These are phyloP conservation scores for Syngnathoides biaculeatus DNA, from an alignment of 2,113 vertebrate genomes.

Conservation along the genomic window DNA sequence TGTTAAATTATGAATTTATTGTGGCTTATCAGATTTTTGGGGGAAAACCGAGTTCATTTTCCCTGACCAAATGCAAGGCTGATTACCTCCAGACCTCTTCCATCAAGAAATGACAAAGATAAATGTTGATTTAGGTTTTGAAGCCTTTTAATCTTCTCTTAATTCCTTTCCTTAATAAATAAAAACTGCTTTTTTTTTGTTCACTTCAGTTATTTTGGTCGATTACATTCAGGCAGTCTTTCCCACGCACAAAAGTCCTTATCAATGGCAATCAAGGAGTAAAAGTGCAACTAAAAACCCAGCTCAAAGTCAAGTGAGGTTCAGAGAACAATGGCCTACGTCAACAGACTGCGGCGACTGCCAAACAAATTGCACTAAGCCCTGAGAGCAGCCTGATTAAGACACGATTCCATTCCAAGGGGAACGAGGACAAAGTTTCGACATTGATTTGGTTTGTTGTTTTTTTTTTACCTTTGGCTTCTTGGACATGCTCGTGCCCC, in stretches of 20 bases:
- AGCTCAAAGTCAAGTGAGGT: background rate
- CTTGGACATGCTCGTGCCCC: conserved; percentile 66
- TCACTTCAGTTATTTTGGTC: background rate
- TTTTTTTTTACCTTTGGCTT: conserved; percentile 66
- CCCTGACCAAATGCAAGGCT: too few relatives aligned
- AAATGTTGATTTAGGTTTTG: too few relatives aligned
- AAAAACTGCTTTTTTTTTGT: too few relatives aligned
- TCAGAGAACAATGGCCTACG: background rate
- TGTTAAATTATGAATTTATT: too few relatives aligned
- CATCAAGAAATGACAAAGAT: too few relatives aligned
- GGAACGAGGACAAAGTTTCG: conserved; percentile 28
- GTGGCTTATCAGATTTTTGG: too few relatives aligned
- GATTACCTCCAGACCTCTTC: too few relatives aligned
- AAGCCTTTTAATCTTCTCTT: too few relatives aligned
- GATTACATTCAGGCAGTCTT: too few relatives aligned
- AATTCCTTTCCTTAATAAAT: too few relatives aligned
- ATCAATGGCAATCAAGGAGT: background rate
- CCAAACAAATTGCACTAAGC: background rate
- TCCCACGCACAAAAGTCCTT: background rate
- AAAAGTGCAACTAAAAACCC: background rate
- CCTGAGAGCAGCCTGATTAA: background rate
- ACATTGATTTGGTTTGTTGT: background rate
- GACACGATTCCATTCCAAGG: conserved; percentile 30
- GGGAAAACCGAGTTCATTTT: too few relatives aligned
- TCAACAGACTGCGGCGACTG: background rate